These are phyloP conservation scores for Meiosimyza platycephala DNA, from an alignment of 2,888 invertebrate genomes.

Conservation along the genomic window DNA sequence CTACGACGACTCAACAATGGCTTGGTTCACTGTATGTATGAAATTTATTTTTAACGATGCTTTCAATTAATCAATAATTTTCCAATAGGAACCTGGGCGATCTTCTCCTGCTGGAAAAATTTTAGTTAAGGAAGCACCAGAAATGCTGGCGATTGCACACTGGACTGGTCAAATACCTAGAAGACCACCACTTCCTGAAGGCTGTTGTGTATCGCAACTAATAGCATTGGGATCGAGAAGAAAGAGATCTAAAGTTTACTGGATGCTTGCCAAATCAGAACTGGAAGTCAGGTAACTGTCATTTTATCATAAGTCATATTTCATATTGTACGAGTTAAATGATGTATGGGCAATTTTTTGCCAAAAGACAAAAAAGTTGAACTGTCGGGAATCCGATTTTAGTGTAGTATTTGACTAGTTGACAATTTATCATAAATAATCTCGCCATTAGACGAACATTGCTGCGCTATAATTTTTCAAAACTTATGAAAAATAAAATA, in stretches of 20 bases:
- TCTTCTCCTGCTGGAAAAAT: constrained; percentile 67
- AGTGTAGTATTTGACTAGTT: too few species aligned
- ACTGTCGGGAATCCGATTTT: too few species aligned
- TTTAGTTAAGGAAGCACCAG: constrained; percentile 82
- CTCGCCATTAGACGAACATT: too few species aligned
- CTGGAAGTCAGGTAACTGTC: constrained; percentile 79
- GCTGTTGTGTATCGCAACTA: constrained; percentile 78
- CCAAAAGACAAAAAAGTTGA: too few species aligned
- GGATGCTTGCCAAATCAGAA: constrained; percentile 84
- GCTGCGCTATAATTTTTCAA: too few species aligned
- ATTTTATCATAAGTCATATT: too few species aligned
- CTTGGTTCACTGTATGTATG: constrained; percentile 80
- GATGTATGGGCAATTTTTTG: too few species aligned
- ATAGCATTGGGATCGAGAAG: constrained; percentile 80
- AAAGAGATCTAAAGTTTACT: constrained; percentile 79
- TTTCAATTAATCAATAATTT: neutral
- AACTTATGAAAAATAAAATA: too few species aligned
- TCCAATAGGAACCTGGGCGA: constrained; percentile 62
- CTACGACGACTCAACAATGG: constrained; percentile 86
- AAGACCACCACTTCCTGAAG: constrained; percentile 77
- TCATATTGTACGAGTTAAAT: too few species aligned
- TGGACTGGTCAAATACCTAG: constrained; percentile 84
- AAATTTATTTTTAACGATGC: neutral
- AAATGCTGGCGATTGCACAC: constrained; percentile 83
- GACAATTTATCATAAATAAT: too few species aligned